Evolutionary conservation across 2,113 vertebrate genomes (phyloP), one percentile per base, ranked within the genome.

Genomic region (Salvelinus alpinus): DNA sequence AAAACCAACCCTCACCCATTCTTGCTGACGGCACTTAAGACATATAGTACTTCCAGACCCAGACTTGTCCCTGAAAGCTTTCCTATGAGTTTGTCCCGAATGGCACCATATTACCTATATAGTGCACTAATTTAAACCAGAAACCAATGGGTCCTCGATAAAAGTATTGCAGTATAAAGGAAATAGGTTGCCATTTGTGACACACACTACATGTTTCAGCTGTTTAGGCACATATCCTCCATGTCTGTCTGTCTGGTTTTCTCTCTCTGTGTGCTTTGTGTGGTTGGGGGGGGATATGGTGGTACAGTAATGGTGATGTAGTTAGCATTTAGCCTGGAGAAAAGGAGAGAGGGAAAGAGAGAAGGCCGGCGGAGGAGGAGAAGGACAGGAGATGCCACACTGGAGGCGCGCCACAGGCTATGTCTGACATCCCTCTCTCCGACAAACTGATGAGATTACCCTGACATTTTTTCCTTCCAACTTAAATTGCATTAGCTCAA

Each of bases 401-500:
- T 90, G 85, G 87, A 90, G 89, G 91, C 89, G 85, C 79, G 87
- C 91, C 91, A 88, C 87, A 78, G 90, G 91, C 91, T 87, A 88
- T 71, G 88, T 92, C 89, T 91, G 88, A 92, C 91, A 91, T 90
- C 89, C 81, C 88, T 88, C 85, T 87, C 87, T 89, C 85, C 81
- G 88, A 91, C 83, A 86, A 86, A 86, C 91, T 91, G 89, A 92
- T 90, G 90, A 91, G 90, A 92, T 92, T 92, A 92, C 78, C 82
- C 86, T 88, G 87, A 92, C 89, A 82, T 90, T 86, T 89, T 86
- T 89, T 83, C 83, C 79, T 86, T 87, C 84, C 18, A 86, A 90
- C 87, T 91, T 91, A 91, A 92, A 92, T 92, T 91, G 88, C 88
- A 91, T 92, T 91, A 92, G 86, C 86, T 88, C 84, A n/a, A 91